phyloP scores from a whole-genome alignment of 2,113 vertebrate genomes.

The Lamprotornis superbus region DNA sequence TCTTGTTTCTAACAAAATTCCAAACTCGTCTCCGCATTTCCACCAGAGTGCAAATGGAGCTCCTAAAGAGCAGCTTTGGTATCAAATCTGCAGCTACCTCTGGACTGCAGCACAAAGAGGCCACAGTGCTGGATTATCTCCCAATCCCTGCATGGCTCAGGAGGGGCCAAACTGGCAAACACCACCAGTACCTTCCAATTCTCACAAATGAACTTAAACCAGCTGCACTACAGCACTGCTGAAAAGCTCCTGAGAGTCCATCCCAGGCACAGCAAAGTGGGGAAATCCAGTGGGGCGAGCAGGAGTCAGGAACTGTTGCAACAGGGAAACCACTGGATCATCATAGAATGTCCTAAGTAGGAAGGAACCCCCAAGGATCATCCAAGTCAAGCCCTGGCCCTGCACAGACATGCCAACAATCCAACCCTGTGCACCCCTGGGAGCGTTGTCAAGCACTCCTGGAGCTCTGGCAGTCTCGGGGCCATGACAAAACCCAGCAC shows the following conservation, averaged over 20 bases:
- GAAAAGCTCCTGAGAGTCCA: neutral
- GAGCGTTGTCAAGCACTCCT: fast-evolving
- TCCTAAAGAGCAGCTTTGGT: neutral
- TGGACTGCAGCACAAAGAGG: neutral
- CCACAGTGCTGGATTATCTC: neutral
- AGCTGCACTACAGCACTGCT: neutral
- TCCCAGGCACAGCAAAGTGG: neutral
- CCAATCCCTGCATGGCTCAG: neutral
- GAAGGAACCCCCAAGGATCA: neutral
- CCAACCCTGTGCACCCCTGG: neutral
- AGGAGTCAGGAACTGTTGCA: neutral
- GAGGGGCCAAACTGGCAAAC: neutral
- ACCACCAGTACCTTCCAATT: neutral
- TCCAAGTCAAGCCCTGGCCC: neutral
- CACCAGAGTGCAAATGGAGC: neutral
- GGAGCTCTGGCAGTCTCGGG: neutral
- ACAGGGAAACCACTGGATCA: neutral
- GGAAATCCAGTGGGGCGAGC: fast-evolving
- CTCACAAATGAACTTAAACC: neutral
- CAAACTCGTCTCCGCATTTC: neutral
- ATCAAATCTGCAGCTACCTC: neutral
- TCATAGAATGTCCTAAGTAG: neutral
- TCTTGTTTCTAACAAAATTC: neutral
- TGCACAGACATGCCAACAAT: neutral
- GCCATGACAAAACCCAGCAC: neutral